These are phyloP conservation scores for Melipona bicolor DNA, from an alignment of 2,888 invertebrate species.

Conservation along the genomic window DNA sequence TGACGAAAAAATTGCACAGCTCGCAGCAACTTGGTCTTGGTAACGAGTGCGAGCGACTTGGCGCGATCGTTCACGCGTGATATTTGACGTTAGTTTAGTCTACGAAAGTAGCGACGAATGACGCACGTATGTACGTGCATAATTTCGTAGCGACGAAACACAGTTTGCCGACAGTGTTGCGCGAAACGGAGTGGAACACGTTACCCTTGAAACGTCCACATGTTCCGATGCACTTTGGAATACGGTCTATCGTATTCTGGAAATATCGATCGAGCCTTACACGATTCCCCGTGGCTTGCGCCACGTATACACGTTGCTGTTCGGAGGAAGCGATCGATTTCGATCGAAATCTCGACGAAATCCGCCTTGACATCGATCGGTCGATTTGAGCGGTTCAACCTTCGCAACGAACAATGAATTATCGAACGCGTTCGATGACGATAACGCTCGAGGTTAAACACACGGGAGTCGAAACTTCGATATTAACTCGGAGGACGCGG, in stretches of 20 bases:
- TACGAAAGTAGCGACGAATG: neutral
- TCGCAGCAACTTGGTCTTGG: neutral
- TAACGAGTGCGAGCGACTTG: neutral
- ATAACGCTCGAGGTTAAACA: neutral
- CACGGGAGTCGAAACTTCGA: neutral
- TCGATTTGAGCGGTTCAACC: neutral
- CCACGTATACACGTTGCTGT: too few species aligned
- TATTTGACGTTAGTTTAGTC: too few species aligned
- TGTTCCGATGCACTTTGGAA: neutral
- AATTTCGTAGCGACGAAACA: neutral
- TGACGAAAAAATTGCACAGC: neutral
- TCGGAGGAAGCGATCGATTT: neutral
- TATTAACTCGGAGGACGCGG: neutral
- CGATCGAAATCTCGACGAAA: neutral
- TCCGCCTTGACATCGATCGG: neutral
- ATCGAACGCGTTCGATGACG: neutral
- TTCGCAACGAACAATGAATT: neutral
- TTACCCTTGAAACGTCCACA: constrained; percentile 8
- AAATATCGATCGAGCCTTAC: constrained; percentile 3
- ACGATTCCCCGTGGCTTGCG: neutral
- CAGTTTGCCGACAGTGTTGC: neutral
- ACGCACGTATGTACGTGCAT: neutral
- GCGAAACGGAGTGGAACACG: neutral
- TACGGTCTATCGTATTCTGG: neutral
- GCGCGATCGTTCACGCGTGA: neutral